Evolutionary conservation across 1,140 invertebrate species (phyloP).

Genomic region (Euura lappo): DNA sequence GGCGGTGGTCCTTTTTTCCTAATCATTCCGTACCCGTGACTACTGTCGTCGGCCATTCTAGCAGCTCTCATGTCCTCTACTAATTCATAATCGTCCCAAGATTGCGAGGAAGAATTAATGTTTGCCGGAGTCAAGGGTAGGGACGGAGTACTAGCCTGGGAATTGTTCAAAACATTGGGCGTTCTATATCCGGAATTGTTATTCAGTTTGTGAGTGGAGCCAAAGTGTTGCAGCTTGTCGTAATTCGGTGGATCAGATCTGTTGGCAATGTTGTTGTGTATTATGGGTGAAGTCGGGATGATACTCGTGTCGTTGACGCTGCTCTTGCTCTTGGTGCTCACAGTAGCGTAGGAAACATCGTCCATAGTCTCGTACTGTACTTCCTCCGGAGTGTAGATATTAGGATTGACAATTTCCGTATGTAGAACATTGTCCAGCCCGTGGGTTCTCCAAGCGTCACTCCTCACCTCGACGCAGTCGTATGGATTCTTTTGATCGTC

Average conservation of each 20-base stretch:
- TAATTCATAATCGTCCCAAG: conserved; percentile 73
- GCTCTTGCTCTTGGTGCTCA: conserved; percentile 38
- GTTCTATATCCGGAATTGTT: conserved; percentile 72
- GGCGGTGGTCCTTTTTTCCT: conserved; percentile 67
- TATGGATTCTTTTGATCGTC: conserved; percentile 61
- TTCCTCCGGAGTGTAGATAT: conserved; percentile 32
- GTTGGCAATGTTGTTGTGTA: conserved; percentile 38
- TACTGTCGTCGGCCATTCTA: conserved; percentile 77
- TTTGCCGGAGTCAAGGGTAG: conserved; percentile 50
- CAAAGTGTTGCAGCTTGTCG: conserved; percentile 81
- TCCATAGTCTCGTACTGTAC: conserved; percentile 50
- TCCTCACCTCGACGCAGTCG: conserved; percentile 72
- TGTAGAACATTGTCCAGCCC: conserved; percentile 75
- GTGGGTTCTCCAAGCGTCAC: conserved; percentile 78
- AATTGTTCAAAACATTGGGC: conserved; percentile 30
- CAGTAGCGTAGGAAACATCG: conserved; percentile 27
- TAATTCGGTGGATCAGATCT: conserved; percentile 63
- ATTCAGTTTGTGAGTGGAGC: conserved; percentile 71
- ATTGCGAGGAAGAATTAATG: conserved; percentile 42
- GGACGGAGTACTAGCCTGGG: conserved; percentile 37
- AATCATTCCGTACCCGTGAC: conserved; percentile 78
- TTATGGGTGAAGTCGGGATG: conserved; percentile 38
- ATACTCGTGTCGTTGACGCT: conserved; percentile 26
- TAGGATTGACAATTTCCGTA: conserved; percentile 56
- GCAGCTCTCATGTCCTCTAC: conserved; percentile 70